Evolutionary conservation across 1,140 invertebrate genomes (phyloP), one percentile per base, ranked within the genome.

Genomic region (Pseudomyrmex flavicornis): DNA sequence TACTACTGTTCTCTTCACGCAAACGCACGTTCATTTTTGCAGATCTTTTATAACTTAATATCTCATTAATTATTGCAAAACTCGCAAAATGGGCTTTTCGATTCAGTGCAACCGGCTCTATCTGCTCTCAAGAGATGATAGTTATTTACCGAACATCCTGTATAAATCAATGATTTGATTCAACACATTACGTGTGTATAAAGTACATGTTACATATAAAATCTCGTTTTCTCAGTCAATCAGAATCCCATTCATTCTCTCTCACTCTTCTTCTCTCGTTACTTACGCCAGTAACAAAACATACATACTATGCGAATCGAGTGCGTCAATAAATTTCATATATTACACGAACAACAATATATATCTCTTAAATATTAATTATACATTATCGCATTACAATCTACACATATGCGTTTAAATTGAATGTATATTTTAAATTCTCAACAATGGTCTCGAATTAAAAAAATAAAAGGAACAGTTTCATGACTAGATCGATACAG

Each of bases 341-440:
- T 46, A 1, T 48, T 26, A 79, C 15, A 54, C 69, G 15, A 79
- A 72, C 50, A 54, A 35, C 35, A 35, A 35, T 35, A 70, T 35
- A 46, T 22, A 44, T 59, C 13, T 2, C 35, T 44, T 68, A 68
- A 69, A 58, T 70, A 54, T 76, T 35, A 77, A 65, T 48, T 46
- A 68, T 54, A 58, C 13, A 68, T 2, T 80, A 20, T 70, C 20
- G 65, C 9, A 2, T 52, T 35, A 69, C 20, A 72, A 3, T 35
- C 50, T 35, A 72, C 12, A 61, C 35, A 22, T 35, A n/a, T 56
- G 20, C 56, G 22, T 48, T 80, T 80, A 80, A 80, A 80, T 80
- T 72, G 76, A 80, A 72, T 80, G 76, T 56, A 48, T 54, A 0
- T 2, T 77, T 35, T 7, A 35, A 35, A 54, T 9, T 52, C 8